Evolutionary conservation across 2,113 vertebrate species (phyloP).

Genomic region (Tursiops truncatus): DNA sequence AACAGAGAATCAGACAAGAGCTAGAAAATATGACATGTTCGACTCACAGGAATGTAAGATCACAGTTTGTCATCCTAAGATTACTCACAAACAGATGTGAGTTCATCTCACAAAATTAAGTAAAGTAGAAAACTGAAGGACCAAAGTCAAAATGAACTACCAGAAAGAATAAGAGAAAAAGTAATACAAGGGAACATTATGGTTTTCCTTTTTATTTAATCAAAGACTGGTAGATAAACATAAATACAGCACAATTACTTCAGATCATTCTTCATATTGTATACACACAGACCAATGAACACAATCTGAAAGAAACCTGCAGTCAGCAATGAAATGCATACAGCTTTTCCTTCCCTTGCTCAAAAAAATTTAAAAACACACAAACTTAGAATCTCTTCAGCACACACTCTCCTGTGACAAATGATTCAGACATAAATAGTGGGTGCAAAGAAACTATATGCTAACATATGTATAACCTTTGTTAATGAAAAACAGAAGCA

Average conservation of each 20-base stretch:
- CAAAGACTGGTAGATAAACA: slow-evolving; percentile 89
- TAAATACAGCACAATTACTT: slow-evolving; percentile 90
- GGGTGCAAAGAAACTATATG: slow-evolving; percentile 87
- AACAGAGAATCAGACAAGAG: not conserved
- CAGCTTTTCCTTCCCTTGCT: slow-evolving; percentile 78
- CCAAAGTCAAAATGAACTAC: not conserved
- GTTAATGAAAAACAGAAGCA: slow-evolving; percentile 87
- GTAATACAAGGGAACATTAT: not conserved
- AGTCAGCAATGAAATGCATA: slow-evolving; percentile 83
- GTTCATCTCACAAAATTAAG: not conserved
- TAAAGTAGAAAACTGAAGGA: not conserved
- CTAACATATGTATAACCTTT: slow-evolving; percentile 83
- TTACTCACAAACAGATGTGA: not conserved
- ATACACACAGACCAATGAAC: slow-evolving; percentile 85
- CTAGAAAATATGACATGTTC: not conserved
- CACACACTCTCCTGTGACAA: slow-evolving; percentile 83
- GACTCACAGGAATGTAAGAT: not conserved
- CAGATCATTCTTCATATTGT: slow-evolving; percentile 87
- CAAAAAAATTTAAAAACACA: slow-evolving; percentile 66
- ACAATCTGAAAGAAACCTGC: slow-evolving; percentile 83
- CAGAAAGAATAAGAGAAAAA: not conserved
- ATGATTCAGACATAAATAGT: slow-evolving; percentile 89
- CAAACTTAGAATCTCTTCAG: slow-evolving; percentile 81
- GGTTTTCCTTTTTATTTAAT: slow-evolving; percentile 88
- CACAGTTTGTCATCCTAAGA: too few species aligned